Percentiles rank a stretch among this genome's conserved stretches.
Evolutionary conservation across 2,113 vertebrate species (phyloP).

Genomic region (Sebastes fasciatus): DNA sequence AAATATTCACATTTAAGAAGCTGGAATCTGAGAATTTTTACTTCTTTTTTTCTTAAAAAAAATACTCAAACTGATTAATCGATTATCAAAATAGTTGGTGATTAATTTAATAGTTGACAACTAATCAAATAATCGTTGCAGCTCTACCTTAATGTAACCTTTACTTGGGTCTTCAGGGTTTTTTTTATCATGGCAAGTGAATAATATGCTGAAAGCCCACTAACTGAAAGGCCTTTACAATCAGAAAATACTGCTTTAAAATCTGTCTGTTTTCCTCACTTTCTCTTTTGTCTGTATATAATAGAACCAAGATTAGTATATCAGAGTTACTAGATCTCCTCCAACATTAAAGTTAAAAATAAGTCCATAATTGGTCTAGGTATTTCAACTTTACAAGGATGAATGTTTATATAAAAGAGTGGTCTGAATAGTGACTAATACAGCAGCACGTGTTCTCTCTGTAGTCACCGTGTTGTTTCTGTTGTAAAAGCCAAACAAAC

Average conservation of each 20-base stretch:
- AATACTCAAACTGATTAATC: too few species aligned
- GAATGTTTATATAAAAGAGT: slow-evolving; percentile 44
- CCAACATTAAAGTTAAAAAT: slow-evolving; percentile 22
- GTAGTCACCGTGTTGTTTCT: slow-evolving; percentile 25
- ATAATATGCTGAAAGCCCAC: background rate
- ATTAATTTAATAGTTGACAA: too few species aligned
- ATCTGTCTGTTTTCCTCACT: background rate
- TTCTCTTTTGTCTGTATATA: background rate
- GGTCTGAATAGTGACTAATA: slow-evolving; percentile 33
- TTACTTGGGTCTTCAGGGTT: background rate
- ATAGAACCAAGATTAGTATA: background rate
- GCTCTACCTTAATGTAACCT: background rate
- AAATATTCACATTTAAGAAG: too few species aligned
- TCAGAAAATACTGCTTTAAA: background rate
- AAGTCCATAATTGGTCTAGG: slow-evolving; percentile 50
- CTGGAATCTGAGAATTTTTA: too few species aligned
- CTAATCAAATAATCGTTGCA: too few species aligned
- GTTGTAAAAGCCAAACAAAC: slow-evolving; percentile 13
- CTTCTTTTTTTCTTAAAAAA: too few species aligned
- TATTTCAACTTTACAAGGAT: slow-evolving; percentile 54
- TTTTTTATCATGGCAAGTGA: background rate
- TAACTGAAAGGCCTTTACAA: background rate
- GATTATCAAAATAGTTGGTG: too few species aligned
- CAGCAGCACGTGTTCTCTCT: background rate
- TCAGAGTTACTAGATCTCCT: background rate